Conservation (phyloP, 2,113 vertebrate genomes). For the Microcebus tavaratra region DNA sequence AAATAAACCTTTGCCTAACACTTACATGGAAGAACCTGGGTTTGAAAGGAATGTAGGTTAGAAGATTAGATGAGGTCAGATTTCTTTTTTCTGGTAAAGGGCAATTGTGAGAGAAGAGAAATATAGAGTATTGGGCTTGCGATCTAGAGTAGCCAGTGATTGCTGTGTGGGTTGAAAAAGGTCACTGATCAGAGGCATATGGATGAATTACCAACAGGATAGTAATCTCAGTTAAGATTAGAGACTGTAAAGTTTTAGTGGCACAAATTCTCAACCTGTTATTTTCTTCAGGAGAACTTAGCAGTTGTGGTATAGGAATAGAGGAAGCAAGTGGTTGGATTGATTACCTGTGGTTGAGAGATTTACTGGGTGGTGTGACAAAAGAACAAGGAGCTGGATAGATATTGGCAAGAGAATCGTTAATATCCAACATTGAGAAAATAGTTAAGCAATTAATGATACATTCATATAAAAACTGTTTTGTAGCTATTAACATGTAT, state of each 20-base stretch:
- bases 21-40: neutral
- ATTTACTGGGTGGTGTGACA: neutral
- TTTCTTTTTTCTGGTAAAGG: slow-evolving; percentile 30
- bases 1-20: slow-evolving; percentile 28
- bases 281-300: slow-evolving; percentile 31
- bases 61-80: neutral
- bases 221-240: slow-evolving; percentile 23
- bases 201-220: slow-evolving; percentile 23
- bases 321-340: neutral
- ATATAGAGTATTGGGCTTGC: neutral
- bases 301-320: neutral
- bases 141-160: neutral
- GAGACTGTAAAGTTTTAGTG: neutral
- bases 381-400: neutral
- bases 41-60: slow-evolving; percentile 27
- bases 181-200: neutral
- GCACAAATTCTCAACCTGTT: neutral
- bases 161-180: neutral
- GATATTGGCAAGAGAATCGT: neutral
- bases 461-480: slow-evolving; percentile 5
- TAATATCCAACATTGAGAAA: neutral
- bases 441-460: slow-evolving; percentile 28
- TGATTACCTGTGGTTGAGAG: neutral
- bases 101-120: neutral
- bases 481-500: slow-evolving; percentile 13